A percentile compares a stretch with the other conserved stretches of the same genome.
Evolutionary conservation across 1,140 invertebrate species (phyloP).

Genomic region (Drosophila sechellia): DNA sequence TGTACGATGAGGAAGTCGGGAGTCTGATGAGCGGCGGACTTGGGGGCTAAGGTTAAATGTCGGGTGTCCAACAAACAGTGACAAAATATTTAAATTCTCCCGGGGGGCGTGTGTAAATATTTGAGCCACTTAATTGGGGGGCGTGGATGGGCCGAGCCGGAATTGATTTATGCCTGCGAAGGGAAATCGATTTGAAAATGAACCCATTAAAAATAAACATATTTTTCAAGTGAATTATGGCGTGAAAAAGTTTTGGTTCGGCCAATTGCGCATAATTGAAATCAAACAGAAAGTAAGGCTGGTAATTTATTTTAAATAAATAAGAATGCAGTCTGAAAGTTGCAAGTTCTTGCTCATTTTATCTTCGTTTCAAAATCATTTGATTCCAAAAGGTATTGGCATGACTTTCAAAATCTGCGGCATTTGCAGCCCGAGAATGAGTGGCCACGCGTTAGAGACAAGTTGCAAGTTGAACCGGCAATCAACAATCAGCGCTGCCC

Average conservation of each 20-base stretch:
- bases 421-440: constrained; percentile 5
- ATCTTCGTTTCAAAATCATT: too few species aligned
- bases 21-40: constrained; percentile 41
- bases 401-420: constrained; percentile 42
- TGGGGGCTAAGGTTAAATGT: constrained; percentile 71
- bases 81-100: constrained; percentile 79
- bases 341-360: too few species aligned
- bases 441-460: constrained; percentile 41
- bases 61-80: constrained; percentile 74
- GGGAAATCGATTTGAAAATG: constrained; percentile 54
- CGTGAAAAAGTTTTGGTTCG: neutral
- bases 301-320: too few species aligned
- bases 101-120: constrained; percentile 76
- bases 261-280: neutral
- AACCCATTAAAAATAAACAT: constrained; percentile 30
- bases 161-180: constrained; percentile 68
- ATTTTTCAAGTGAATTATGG: constrained; percentile 38
- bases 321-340: too few species aligned
- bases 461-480: constrained; percentile 67
- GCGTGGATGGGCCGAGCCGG: constrained; percentile 35
- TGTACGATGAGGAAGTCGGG: constrained; percentile 9
- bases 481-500: constrained; percentile 74
- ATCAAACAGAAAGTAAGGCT: neutral
- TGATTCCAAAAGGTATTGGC: neutral
- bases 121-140: constrained; percentile 77